Evolutionary conservation across 2,113 vertebrate genomes (phyloP), one percentile per base, ranked within the genome.

Genomic region (Ptychochromis oligacanthus): DNA sequence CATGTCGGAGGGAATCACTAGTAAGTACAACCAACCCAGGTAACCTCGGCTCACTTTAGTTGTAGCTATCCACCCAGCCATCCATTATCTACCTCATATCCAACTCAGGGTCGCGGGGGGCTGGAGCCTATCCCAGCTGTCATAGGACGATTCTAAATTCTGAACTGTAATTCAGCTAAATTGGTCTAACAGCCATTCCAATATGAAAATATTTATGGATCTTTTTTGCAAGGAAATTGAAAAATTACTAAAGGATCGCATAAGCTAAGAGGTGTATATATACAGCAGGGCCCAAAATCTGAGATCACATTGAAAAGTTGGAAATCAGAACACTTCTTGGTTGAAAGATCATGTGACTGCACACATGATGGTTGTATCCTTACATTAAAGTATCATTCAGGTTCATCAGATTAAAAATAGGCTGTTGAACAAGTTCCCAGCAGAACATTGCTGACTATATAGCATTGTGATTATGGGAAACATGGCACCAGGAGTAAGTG

Each of bases 1-100:
- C 93, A 98, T 99, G 98, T 98, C 98, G 0, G 98, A 99, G 89
- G 98, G 98, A 61, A 98, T 99, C 59, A 99, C 98, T 59, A 99
- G 98, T 99, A 94, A 97, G 98, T 95, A 43, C 62, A 24, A 65
- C 62, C 62, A 65, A 43, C 62, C n/a, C 36, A 43, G 62, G 36
- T 22, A 43, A n/a, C 1, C 62, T 14, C 36, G 24, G 0, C n/a
- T 40, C 12, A 43, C 2, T 3, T 26, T 1, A 46, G 40, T 5
- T 87, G 4, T 2, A 72, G 40, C 54, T 36, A n/a, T n/a, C n/a
- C n/a, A n/a, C n/a, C n/a, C n/a, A n/a, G n/a, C n/a, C n/a, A n/a
- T n/a, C n/a, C n/a, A n/a, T n/a, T n/a, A n/a, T n/a, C n/a, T n/a
- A n/a, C n/a, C n/a, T n/a, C n/a, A n/a, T n/a, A n/a, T n/a, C n/a